Conservation (phyloP, 1,140 invertebrate genomes). For the Sipha flava region DNA sequence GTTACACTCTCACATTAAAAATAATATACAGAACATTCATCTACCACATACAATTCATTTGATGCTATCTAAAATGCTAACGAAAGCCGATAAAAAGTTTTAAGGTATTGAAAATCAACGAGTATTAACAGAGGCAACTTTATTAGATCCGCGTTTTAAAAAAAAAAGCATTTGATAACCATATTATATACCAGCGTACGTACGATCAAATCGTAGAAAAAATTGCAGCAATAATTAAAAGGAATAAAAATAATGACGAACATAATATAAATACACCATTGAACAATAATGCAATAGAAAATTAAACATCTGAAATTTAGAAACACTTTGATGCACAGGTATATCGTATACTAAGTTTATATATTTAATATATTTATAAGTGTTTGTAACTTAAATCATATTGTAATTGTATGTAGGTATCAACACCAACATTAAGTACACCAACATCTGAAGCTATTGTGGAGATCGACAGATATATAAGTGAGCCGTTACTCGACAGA, state of each 20-base stretch:
- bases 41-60: not conserved
- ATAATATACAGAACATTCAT: not conserved
- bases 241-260: not conserved
- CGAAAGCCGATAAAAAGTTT: not conserved
- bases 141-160: not conserved
- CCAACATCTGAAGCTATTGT: conserved; percentile 32
- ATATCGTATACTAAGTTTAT: not conserved
- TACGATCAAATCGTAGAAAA: not conserved
- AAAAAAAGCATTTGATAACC: conserved; percentile 15
- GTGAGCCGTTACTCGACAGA: conserved; percentile 31
- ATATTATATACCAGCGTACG: not conserved
- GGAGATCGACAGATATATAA: conserved; percentile 35
- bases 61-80: not conserved
- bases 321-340: not conserved
- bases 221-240: not conserved
- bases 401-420: not conserved
- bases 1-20: not conserved
- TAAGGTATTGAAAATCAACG: not conserved
- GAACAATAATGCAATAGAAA: not conserved
- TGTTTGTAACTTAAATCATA: not conserved
- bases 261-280: not conserved
- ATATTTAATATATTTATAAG: not conserved
- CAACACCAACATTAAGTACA: not conserved
- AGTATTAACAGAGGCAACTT: not conserved
- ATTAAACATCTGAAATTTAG: not conserved